Evolutionary conservation across 2,113 vertebrate genomes (phyloP), one percentile per base, ranked within the genome.

Genomic region (Natator depressus): DNA sequence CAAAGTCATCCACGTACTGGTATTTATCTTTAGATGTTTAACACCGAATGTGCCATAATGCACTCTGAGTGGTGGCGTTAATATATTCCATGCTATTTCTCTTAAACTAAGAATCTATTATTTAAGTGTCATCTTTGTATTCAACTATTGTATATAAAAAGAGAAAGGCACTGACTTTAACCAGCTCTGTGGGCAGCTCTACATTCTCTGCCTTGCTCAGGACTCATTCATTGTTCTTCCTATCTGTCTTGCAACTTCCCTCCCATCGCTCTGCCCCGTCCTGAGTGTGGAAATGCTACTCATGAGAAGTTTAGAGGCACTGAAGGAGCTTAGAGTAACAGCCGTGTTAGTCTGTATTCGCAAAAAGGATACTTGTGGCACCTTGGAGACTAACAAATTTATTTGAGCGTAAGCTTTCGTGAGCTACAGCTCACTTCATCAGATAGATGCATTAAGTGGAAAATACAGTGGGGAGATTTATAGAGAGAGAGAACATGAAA

Each of bases 291-390:
- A 95, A 80, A 31, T 85, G n/a, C 65, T 69, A 88, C 80, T 92
- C 59, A 13, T 75, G 57, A 53, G 46, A 89, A 95, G 90, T 89
- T 92, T 82, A 91, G 72, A 96, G 20, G 42, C 14, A 62, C 89
- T 82, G 92, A 57, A 95, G 84, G 93, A 96, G 96, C 91, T 49
- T 42, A 42, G 42, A 42, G 42, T 42, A 42, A 5, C 42, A 42
- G 42, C 42, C 42, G 5, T 42, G 42, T 42, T 42, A 42, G 42
- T 42, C 42, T 42, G 42, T 42, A 42, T 42, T 42, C 42, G 42
- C 42, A 42, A 42, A 42, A 42, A 42, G 42, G 42, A 42, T 42
- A 42, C 42, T 42, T 42, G 42, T 42, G 5, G 42, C 42, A 42
- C 42, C 42, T 42, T 42, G 42, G 42, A 42, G 42, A 42, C 42